These are phyloP conservation scores for Chironomus striatipennis DNA, from an alignment of 1,140 invertebrate genomes.

Conservation along the genomic window DNA sequence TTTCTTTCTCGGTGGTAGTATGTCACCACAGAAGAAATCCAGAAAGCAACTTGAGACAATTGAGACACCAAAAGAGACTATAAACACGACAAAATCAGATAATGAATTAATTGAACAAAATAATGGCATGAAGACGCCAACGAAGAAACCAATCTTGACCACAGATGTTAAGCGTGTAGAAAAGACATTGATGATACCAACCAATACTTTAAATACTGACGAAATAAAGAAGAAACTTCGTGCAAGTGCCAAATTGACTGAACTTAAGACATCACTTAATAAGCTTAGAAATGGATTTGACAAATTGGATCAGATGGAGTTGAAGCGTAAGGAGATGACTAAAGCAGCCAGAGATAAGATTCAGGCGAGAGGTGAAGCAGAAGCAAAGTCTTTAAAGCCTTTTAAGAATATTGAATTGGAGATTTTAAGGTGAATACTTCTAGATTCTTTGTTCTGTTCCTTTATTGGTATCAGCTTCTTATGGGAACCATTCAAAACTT, in stretches of 20 bases:
- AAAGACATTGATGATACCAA: slow-evolving; percentile 30
- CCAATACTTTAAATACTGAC: slow-evolving; percentile 47
- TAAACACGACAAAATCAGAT: slow-evolving; percentile 25
- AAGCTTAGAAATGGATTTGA: slow-evolving; percentile 43
- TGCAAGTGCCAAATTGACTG: slow-evolving; percentile 53
- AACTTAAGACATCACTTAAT: slow-evolving; percentile 53
- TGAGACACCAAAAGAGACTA: slow-evolving; percentile 29
- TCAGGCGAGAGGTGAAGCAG: slow-evolving; percentile 29
- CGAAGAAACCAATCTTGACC: slow-evolving; percentile 33
- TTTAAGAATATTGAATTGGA: slow-evolving; percentile 65
- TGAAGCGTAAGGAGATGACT: slow-evolving; percentile 31
- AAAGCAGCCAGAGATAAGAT: slow-evolving; percentile 37
- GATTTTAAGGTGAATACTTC: slow-evolving; percentile 66
- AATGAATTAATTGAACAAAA: slow-evolving; percentile 31
- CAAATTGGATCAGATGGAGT: slow-evolving; percentile 37
- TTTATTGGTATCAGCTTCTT: no score
- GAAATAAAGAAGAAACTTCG: slow-evolving; percentile 56
- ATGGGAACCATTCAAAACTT: no score
- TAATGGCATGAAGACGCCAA: slow-evolving; percentile 35
- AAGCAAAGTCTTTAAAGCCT: slow-evolving; percentile 49
- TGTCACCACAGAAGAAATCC: slow-evolving; percentile 34
- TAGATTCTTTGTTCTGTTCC: no score
- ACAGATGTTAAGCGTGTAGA: not conserved
- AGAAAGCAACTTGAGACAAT: slow-evolving; percentile 31
- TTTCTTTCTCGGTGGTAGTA: slow-evolving; percentile 35